Conservation (phyloP, 2,888 invertebrate species). For the Drosophila maculinotata region DNA sequence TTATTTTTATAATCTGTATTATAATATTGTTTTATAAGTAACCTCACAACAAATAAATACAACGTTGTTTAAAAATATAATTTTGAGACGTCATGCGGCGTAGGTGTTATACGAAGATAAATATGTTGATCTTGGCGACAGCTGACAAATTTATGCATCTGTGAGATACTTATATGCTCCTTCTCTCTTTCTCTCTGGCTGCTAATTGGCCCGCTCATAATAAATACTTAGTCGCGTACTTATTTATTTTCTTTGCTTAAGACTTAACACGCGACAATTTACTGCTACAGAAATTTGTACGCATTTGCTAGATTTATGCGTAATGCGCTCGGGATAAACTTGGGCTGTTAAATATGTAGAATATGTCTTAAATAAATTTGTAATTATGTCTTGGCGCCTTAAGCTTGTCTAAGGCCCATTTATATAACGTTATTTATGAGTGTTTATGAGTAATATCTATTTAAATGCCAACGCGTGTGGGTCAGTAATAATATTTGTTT, state of each 20-base stretch:
- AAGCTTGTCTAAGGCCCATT: constrained; percentile 49
- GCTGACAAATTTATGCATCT: constrained; percentile 72
- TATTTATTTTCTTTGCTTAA: constrained; percentile 43
- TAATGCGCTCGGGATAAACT: constrained; percentile 33
- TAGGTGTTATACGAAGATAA: constrained; percentile 40
- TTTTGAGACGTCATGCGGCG: constrained; percentile 25
- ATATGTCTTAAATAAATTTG: no score
- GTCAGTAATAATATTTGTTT: constrained; percentile 1
- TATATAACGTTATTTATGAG: constrained; percentile 30
- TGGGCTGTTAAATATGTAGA: constrained; percentile 37
- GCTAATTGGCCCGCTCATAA: constrained; percentile 61
- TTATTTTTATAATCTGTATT: no score
- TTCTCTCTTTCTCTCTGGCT: constrained; percentile 14
- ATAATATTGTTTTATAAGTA: background rate
- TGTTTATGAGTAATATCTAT: constrained; percentile 49
- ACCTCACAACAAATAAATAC: constrained; percentile 6
- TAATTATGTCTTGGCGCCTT: constrained; percentile 30
- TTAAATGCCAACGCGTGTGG: constrained; percentile 30
- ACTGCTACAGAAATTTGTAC: constrained; percentile 18
- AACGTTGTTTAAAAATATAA: constrained; percentile 26
- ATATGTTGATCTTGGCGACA: constrained; percentile 60
- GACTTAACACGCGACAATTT: constrained; percentile 43
- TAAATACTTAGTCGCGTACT: constrained; percentile 11
- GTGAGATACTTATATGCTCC: constrained; percentile 28
- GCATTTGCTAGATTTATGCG: constrained; percentile 51